Evolutionary conservation across 2,113 vertebrate genomes (phyloP).

Genomic region (Euleptes europaea): DNA sequence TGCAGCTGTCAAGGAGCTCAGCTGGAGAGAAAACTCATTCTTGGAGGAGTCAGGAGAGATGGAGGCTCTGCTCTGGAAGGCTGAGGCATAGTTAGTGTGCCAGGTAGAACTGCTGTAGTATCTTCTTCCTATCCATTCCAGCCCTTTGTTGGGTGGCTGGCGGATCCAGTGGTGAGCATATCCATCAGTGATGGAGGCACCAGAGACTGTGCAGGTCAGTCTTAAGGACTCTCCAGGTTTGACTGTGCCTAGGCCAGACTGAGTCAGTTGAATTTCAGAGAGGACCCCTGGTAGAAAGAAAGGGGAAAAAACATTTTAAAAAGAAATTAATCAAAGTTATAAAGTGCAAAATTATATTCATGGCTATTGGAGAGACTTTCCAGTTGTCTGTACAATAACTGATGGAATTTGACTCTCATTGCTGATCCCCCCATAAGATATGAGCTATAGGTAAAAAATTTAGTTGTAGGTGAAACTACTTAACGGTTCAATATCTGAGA

Average conservation of each 20-base stretch:
- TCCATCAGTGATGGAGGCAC: background rate
- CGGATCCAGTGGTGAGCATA: background rate
- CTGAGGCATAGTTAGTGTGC: background rate
- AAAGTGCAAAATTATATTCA: rapidly evolving
- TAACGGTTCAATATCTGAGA: background rate
- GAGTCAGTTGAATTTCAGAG: background rate
- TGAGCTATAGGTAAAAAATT: no score
- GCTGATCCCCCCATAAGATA: no score
- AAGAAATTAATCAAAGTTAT: background rate
- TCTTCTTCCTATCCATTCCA: background rate
- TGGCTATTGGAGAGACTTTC: background rate
- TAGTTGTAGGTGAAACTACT: background rate
- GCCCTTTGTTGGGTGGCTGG: background rate
- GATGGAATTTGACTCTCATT: background rate
- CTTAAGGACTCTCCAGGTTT: background rate
- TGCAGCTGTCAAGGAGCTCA: background rate
- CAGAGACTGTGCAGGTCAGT: background rate
- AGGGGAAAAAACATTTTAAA: background rate
- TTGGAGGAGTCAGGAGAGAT: conserved; percentile 18
- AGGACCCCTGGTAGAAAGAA: background rate
- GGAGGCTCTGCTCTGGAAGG: conserved; percentile 21
- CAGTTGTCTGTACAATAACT: background rate
- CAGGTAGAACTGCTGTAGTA: background rate
- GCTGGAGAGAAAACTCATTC: background rate
- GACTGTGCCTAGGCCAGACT: background rate